Percentiles rank a stretch among this genome's conserved stretches.
phyloP scores from a whole-genome alignment of 2,113 vertebrate genomes.

The Petrocephalus microphthalmus region DNA sequence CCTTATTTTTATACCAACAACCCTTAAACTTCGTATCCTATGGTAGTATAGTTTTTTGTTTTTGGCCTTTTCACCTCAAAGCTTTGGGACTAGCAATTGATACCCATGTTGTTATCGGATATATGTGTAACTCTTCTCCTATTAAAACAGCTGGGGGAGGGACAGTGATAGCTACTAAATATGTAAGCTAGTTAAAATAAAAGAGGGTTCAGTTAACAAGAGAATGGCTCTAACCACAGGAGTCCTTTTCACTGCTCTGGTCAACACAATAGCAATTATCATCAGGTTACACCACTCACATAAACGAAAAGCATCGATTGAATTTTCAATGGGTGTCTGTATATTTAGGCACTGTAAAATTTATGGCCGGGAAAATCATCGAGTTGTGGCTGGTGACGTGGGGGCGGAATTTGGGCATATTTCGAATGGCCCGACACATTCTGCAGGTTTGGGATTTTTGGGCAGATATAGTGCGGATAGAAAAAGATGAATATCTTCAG shows the following conservation, averaged over 20 bases:
- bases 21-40: neutral
- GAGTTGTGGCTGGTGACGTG: slow-evolving; percentile 43
- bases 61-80: neutral
- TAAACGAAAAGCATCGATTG: slow-evolving; percentile 63
- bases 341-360: slow-evolving; percentile 99
- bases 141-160: neutral
- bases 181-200: neutral
- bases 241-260: neutral
- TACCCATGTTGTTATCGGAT: neutral
- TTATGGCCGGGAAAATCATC: slow-evolving; percentile 29
- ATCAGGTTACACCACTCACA: slow-evolving; percentile 48
- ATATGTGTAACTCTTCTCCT: neutral
- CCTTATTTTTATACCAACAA: neutral
- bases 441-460: slow-evolving; percentile 62
- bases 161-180: neutral
- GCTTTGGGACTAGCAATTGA: neutral
- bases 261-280: neutral
- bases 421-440: slow-evolving; percentile 63
- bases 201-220: neutral
- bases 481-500: slow-evolving; percentile 49
- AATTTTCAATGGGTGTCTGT: slow-evolving; percentile 80
- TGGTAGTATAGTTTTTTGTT: neutral
- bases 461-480: slow-evolving; percentile 63
- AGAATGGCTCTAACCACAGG: neutral
- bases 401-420: slow-evolving; percentile 55